Evolutionary conservation across 2,888 invertebrate species (phyloP).

Genomic region (Thereva unica): DNA sequence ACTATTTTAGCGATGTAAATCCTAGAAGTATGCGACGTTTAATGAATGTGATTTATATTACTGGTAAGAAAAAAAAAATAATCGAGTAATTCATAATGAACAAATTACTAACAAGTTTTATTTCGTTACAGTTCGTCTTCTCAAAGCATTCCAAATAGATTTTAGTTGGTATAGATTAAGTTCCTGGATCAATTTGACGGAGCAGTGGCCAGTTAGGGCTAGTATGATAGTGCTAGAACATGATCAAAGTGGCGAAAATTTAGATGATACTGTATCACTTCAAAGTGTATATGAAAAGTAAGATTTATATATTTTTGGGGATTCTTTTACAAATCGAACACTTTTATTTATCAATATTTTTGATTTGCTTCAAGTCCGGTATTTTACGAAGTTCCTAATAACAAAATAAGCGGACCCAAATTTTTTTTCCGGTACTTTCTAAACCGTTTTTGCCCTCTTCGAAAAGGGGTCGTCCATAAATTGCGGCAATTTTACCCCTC

Average conservation of each 20-base stretch:
- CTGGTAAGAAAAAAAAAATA: conserved; percentile 64
- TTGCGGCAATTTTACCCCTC: too few relatives aligned
- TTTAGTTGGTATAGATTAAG: conserved; percentile 99
- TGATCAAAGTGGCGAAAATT: conserved; percentile 83
- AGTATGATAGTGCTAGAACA: conserved; percentile 97
- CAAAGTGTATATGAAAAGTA: conserved; percentile 93
- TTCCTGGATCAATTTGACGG: conserved; percentile 97
- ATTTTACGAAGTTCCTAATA: too few relatives aligned
- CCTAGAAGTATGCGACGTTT: conserved; percentile 94
- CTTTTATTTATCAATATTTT: too few relatives aligned
- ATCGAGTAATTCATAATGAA: not conserved
- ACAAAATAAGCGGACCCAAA: too few relatives aligned
- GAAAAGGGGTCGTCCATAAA: too few relatives aligned
- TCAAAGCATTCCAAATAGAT: conserved; percentile 98
- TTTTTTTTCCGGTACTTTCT: too few relatives aligned
- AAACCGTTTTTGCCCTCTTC: too few relatives aligned
- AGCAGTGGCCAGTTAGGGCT: conserved; percentile 97
- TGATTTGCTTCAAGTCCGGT: too few relatives aligned
- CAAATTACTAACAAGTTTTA: not conserved
- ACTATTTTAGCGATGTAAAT: conserved; percentile 99
- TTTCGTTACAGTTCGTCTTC: conserved; percentile 75
- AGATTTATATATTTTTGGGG: conserved; percentile 49
- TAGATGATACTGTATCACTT: conserved; percentile 84
- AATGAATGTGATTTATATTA: conserved; percentile 96
- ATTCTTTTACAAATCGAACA: too few relatives aligned